Evolutionary conservation across 2,113 vertebrate genomes (phyloP).

Genomic region (Calyptomena viridis): DNA sequence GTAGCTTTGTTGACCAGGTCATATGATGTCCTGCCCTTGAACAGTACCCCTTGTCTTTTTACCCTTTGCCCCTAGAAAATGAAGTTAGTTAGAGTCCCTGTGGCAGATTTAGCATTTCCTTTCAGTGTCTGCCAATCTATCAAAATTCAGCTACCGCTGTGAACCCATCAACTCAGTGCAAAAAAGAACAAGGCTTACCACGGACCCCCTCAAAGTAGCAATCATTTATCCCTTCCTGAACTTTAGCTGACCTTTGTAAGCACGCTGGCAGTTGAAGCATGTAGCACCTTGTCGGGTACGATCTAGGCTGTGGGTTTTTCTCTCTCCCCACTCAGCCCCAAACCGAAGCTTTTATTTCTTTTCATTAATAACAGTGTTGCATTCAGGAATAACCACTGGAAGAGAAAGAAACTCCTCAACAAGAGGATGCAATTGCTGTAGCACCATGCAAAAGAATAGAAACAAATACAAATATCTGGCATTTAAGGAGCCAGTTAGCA

Average conservation of each 20-base stretch:
- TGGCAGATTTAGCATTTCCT: slow-evolving; percentile 83
- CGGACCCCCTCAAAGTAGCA: slow-evolving; percentile 83
- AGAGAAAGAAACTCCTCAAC: neutral
- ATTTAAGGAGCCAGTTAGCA: slow-evolving; percentile 35
- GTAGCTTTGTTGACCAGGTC: slow-evolving; percentile 75
- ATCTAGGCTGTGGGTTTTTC: neutral
- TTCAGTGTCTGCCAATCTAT: slow-evolving; percentile 96
- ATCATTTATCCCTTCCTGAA: slow-evolving; percentile 93
- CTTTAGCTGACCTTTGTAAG: slow-evolving; percentile 89
- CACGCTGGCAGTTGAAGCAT: slow-evolving; percentile 77
- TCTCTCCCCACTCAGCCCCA: neutral
- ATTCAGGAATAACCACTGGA: neutral
- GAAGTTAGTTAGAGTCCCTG: slow-evolving; percentile 70
- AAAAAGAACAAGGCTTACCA: slow-evolving; percentile 87
- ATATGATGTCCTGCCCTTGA: slow-evolving; percentile 70
- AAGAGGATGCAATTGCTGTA: neutral
- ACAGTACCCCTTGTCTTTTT: slow-evolving; percentile 67
- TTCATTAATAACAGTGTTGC: neutral
- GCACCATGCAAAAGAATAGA: neutral
- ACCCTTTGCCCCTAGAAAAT: slow-evolving; percentile 69
- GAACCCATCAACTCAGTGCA: slow-evolving; percentile 85
- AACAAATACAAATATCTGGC: slow-evolving; percentile 29
- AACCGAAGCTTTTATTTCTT: neutral
- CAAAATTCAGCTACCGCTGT: slow-evolving; percentile 91
- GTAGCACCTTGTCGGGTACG: slow-evolving; percentile 64